These are phyloP conservation scores for Aspidiotus destructor DNA, from an alignment of 2,888 invertebrate species.

Conservation along the genomic window DNA sequence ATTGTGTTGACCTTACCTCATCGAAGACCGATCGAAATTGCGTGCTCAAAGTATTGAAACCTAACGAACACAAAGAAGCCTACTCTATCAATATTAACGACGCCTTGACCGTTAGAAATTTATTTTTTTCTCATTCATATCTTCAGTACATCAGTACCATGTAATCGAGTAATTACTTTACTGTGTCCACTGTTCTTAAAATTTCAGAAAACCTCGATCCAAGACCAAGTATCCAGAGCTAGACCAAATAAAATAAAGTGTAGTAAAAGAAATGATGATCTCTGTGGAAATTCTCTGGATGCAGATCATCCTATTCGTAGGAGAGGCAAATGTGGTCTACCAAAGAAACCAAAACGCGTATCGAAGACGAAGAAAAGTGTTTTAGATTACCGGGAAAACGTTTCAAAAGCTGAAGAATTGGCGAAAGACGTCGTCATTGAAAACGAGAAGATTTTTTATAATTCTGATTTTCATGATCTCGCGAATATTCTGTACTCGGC, in stretches of 20 bases:
- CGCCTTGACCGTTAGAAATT: slow-evolving; percentile 4
- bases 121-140: neutral
- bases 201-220: neutral
- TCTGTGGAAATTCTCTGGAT: slow-evolving; percentile 22
- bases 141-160: no score
- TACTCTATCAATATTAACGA: slow-evolving; percentile 8
- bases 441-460: neutral
- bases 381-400: slow-evolving; percentile 6
- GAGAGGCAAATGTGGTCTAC: slow-evolving; percentile 4
- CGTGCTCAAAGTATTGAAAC: slow-evolving; percentile 10
- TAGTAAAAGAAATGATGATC: slow-evolving; percentile 1
- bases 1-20: neutral
- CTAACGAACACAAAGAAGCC: slow-evolving; percentile 19
- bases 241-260: neutral
- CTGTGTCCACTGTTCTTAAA: no score
- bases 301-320: slow-evolving; percentile 19
- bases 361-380: slow-evolving; percentile 16
- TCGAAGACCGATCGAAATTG: neutral
- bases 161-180: no score
- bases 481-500: slow-evolving; percentile 5
- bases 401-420: neutral
- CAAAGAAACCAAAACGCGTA: slow-evolving; percentile 7
- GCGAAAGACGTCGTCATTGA: slow-evolving; percentile 7
- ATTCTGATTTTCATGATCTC: neutral
- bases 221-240: neutral